Base-by-base conservation (phyloP, 2,888 invertebrate species). In the Plebejus melissa region DNA sequence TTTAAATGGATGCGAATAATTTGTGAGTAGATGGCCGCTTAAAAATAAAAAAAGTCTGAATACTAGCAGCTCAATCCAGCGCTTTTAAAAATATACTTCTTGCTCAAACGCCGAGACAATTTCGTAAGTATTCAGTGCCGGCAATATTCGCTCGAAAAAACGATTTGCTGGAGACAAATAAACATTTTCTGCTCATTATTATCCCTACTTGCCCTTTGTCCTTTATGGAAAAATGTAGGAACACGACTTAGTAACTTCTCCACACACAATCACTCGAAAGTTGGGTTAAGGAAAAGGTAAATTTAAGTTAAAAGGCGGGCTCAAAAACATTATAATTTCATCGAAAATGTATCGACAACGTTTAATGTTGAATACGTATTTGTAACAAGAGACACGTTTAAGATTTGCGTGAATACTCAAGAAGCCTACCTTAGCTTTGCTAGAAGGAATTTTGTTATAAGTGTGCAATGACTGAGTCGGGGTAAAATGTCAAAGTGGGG, bases 401-500 rank as follows among this genome's bases (percentile, higher is more conserved):
- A 70, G 41, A 22, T 70, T 54, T 72, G 16, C 32, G 54, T 54
- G 22, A 28, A 71, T 71, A 54, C 28, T 32, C 32, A 32, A 72
- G 32, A 54, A 32, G 50, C 72, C 54, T 54, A 75, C 72, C 58
- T 72, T 75, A 28, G 46, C 58, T 28, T 22, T 22, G 22, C 22
- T 22, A 22, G 22, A 75, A 78, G 78, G 80, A 80, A 74, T 77
- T 78, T 75, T 75, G 74, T 77, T 78, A 76, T 86, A 85, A 86
- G 82, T 87, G 88, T 85, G 85, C 87, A 83, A 83, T 84, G 88
- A 88, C 86, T 87, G 88, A 84, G 84, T 88, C 88, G 86, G 86
- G 87, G 85, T 85, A 83, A 89, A 92, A 91, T 90, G 90, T 91
- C 90, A 91, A 88, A 88, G 88, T 85, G 82, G 87, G 88, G 86